phyloP scores from a whole-genome alignment of 2,113 vertebrate genomes.

The Corydoras maculifer region DNA sequence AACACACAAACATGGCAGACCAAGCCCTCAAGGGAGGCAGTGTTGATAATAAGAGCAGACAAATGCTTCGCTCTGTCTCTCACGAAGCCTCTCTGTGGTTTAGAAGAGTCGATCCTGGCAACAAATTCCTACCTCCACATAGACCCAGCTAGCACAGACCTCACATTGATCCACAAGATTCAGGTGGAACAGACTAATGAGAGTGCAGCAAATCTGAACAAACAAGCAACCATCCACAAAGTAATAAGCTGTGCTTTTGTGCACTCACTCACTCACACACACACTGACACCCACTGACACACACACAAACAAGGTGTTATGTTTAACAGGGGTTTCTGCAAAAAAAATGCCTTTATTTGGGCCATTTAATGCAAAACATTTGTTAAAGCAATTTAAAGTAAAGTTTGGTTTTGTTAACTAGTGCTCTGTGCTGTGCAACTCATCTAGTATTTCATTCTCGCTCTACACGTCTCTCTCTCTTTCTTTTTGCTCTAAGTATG shows the following conservation, averaged over 20 bases:
- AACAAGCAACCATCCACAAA: slow-evolving; percentile 14
- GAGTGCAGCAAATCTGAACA: slow-evolving; percentile 10
- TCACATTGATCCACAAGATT: slow-evolving; percentile 31
- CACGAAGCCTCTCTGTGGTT: slow-evolving; percentile 4
- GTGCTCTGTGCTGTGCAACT: slow-evolving; percentile 1
- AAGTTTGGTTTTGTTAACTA: slow-evolving; percentile 23
- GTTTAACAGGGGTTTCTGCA: slow-evolving; percentile 16
- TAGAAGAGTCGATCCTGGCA: slow-evolving; percentile 22
- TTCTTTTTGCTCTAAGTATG: too few relatives aligned
- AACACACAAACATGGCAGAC: slow-evolving; percentile 19
- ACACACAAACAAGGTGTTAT: slow-evolving; percentile 4
- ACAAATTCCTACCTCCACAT: slow-evolving; percentile 17
- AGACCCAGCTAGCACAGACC: slow-evolving; percentile 13
- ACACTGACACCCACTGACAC: slow-evolving; percentile 14
- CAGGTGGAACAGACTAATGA: slow-evolving; percentile 34
- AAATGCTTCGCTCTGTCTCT: slow-evolving; percentile 23
- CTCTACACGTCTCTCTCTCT: not conserved
- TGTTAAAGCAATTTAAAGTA: slow-evolving; percentile 12
- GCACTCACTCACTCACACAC: slow-evolving; percentile 36
- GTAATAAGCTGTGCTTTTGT: slow-evolving; percentile 15
- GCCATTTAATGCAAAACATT: slow-evolving; percentile 6
- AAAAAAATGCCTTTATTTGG: slow-evolving; percentile 2
- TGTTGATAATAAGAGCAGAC: slow-evolving; percentile 32
- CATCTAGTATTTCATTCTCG: not conserved
- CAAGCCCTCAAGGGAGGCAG: slow-evolving; percentile 15